These are phyloP conservation scores for Halocynthia aurantium DNA, from an alignment of 23 tunicate species.

Conservation along the genomic window DNA sequence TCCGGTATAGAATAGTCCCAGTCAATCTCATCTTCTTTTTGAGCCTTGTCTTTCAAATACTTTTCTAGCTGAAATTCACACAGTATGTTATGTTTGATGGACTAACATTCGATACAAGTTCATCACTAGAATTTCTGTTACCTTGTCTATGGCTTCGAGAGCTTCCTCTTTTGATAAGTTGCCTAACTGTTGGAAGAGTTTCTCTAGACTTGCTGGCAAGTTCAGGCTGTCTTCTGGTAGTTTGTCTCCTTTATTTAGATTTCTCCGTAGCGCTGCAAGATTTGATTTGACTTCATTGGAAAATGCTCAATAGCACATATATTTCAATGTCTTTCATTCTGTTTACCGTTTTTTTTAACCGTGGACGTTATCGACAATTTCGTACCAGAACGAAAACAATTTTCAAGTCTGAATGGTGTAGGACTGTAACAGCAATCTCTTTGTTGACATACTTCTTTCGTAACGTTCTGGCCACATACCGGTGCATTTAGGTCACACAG, in stretches of 20 bases:
- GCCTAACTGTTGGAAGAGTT: constrained; percentile 1
- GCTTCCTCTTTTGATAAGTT: constrained; percentile 1
- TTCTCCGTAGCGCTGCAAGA: not conserved
- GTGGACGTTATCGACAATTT: not conserved
- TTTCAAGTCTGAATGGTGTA: not conserved
- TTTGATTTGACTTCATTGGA: no score
- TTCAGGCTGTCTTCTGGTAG: constrained; percentile 26
- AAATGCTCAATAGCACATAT: not conserved
- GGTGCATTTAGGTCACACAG: constrained; percentile 16
- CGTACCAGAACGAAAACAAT: constrained; percentile 26
- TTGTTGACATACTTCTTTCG: constrained; percentile 25
- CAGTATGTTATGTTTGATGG: not conserved
- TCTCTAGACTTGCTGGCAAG: not conserved
- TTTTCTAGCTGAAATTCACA: constrained; percentile 23
- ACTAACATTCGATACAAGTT: constrained; percentile 7
- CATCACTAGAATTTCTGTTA: not conserved
- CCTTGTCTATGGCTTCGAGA: not conserved
- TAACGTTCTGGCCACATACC: constrained; percentile 26
- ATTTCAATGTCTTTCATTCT: not conserved
- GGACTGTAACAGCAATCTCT: constrained; percentile 45
- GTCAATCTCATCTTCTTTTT: constrained; percentile 19
- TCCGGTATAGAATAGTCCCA: constrained; percentile 16
- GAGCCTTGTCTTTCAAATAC: constrained; percentile 12
- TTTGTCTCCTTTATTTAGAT: constrained; percentile 23
- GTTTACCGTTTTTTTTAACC: not conserved